A percentile compares a stretch with the other conserved stretches of the same genome.
These are phyloP conservation scores for Oscheius myriophilus DNA, from an alignment of 2,888 invertebrate genomes.

Conservation along the genomic window DNA sequence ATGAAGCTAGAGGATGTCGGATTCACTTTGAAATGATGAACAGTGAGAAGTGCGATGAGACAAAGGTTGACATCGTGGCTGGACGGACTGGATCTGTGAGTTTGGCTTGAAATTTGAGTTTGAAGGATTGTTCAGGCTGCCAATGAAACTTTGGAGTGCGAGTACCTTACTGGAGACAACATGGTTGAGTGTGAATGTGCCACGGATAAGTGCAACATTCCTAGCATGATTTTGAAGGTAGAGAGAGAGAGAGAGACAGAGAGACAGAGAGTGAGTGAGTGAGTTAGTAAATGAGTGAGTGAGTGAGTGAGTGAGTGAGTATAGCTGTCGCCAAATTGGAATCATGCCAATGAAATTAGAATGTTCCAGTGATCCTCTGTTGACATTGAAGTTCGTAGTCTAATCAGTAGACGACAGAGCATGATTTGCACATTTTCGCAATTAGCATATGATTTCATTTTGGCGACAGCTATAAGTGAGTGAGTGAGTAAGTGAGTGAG, in stretches of 20 bases:
- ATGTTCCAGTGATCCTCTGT: too few relatives aligned
- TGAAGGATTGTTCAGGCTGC: not conserved
- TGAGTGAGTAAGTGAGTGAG: too few relatives aligned
- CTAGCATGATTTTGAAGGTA: conserved; percentile 13
- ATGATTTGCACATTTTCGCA: too few relatives aligned
- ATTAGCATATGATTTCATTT: too few relatives aligned
- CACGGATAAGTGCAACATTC: conserved; percentile 11
- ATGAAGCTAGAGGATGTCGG: conserved; percentile 5
- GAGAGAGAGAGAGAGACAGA: not conserved
- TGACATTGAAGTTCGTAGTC: too few relatives aligned
- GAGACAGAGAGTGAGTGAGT: not conserved
- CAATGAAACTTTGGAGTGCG: not conserved
- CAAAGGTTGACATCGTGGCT: conserved; percentile 3
- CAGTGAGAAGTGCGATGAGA: not conserved
- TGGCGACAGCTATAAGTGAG: too few relatives aligned
- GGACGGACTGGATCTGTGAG: conserved; percentile 1
- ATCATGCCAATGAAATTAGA: too few relatives aligned
- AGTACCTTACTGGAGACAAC: conserved; percentile 10
- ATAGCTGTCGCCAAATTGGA: too few relatives aligned
- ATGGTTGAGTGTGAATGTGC: conserved; percentile 9
- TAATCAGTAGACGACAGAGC: too few relatives aligned
- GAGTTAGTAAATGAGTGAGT: too few relatives aligned
- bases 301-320: too few relatives aligned
- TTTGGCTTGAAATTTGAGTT: not conserved
- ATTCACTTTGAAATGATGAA: conserved; percentile 17